Percentiles rank a stretch among this genome's conserved stretches.
phyloP scores from a whole-genome alignment of 2,888 invertebrate species.

The Melangyna quadrimaculata region DNA sequence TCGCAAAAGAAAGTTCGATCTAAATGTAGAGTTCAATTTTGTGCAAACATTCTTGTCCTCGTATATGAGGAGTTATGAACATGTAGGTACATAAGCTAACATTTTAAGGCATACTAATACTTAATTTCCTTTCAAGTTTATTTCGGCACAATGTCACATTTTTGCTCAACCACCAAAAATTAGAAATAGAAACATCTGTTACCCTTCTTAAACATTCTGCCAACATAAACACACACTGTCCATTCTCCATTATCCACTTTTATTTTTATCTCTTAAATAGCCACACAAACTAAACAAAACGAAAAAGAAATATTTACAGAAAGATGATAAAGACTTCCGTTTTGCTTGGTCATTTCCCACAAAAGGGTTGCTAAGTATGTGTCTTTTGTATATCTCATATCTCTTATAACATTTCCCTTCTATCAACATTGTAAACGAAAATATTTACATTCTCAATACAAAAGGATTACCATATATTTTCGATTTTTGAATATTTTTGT shows the following conservation, averaged over 20 bases:
- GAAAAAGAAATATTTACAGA: not conserved
- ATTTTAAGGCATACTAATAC: too few relatives aligned
- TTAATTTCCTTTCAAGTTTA: too few relatives aligned
- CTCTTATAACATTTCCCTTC: not conserved
- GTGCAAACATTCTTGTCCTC: too few relatives aligned
- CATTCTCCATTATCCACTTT: not conserved
- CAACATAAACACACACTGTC: not conserved
- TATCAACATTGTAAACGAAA: conserved; percentile 31
- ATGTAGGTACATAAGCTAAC: too few relatives aligned
- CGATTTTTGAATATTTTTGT: conserved; percentile 30
- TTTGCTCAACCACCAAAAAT: too few relatives aligned
- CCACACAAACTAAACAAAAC: not conserved
- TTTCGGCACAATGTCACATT: too few relatives aligned
- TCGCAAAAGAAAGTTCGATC: too few relatives aligned
- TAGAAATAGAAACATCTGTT: not conserved
- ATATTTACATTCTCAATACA: conserved; percentile 52
- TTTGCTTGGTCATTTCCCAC: conserved; percentile 21
- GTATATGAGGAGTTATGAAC: too few relatives aligned
- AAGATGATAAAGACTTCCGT: conserved; percentile 42
- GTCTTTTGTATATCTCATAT: conserved; percentile 1
- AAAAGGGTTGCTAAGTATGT: conserved; percentile 31
- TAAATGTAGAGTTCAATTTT: too few relatives aligned
- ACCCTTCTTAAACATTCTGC: not conserved
- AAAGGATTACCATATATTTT: conserved; percentile 43
- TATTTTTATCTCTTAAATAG: not conserved